Conservation (phyloP, 2,888 invertebrate species). For the Cantharis rustica region DNA sequence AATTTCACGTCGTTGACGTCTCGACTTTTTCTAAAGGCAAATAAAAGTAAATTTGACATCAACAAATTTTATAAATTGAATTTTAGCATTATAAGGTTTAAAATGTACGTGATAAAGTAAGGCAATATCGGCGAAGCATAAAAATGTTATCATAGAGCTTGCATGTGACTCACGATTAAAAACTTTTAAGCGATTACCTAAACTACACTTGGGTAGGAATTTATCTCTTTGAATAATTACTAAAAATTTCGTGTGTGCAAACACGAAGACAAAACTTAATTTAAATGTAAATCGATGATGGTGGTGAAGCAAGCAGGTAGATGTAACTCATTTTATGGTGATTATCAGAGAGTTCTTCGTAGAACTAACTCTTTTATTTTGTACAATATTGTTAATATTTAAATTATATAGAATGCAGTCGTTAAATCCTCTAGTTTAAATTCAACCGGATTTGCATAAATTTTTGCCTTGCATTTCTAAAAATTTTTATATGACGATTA, state of each 20-base stretch:
- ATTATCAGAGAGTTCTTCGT: not conserved
- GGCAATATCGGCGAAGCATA: not conserved
- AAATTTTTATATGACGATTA: not conserved
- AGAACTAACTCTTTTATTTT: not conserved
- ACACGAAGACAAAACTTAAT: not conserved
- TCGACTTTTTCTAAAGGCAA: no score
- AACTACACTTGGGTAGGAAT: not conserved
- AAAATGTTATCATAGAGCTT: not conserved
- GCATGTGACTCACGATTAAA: not conserved
- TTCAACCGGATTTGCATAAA: not conserved
- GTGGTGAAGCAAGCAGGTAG: not conserved
- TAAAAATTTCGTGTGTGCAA: not conserved
- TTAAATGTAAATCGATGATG: not conserved
- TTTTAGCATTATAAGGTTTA: not conserved
- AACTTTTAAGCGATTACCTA: not conserved
- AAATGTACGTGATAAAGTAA: not conserved
- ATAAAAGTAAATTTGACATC: not conserved
- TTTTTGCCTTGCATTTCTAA: not conserved
- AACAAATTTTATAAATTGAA: not conserved
- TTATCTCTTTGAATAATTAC: not conserved
- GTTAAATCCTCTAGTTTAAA: not conserved
- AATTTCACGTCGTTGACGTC: no score
- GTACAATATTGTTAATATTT: not conserved
- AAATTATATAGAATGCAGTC: not conserved
- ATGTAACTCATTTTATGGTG: not conserved